Conservation (phyloP, 2,113 vertebrate species). For the Myiozetetes cayanensis region DNA sequence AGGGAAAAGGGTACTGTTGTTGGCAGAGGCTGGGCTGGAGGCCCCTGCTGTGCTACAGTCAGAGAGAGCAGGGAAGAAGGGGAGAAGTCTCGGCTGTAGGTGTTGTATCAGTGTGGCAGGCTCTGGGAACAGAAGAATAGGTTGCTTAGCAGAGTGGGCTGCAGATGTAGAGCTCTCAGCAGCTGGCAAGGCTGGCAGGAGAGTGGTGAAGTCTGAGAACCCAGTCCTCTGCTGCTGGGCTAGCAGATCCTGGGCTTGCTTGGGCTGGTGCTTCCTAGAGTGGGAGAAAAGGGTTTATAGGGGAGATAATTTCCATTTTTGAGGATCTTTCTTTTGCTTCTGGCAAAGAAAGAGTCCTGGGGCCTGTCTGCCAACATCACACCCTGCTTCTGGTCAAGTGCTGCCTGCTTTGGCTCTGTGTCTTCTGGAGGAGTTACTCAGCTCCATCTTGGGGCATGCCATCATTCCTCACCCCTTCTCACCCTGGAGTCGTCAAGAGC, state of each 20-base stretch:
- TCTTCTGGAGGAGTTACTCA: neutral
- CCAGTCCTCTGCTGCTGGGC: neutral
- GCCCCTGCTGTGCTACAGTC: neutral
- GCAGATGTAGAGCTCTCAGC: neutral
- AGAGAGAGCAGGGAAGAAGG: neutral
- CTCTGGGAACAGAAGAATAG: neutral
- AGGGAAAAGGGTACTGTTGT: neutral
- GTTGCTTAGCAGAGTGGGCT: neutral
- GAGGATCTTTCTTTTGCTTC: neutral
- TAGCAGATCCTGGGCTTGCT: neutral
- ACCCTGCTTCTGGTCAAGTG: neutral
- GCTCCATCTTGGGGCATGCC: neutral
- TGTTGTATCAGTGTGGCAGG: neutral
- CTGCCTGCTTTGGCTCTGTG: neutral
- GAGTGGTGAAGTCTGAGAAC: neutral
- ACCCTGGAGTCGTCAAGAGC: neutral
- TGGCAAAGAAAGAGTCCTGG: neutral
- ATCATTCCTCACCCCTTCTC: neutral
- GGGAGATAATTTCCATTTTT: neutral
- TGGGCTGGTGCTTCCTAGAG: neutral
- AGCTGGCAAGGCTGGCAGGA: neutral
- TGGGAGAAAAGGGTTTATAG: neutral
- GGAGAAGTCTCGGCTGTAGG: neutral
- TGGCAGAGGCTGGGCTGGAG: neutral
- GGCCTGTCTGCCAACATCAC: neutral